Percentiles rank a stretch among this genome's conserved stretches.
Evolutionary conservation across 2,113 vertebrate genomes (phyloP).

Genomic region (Callopanchax toddi): DNA sequence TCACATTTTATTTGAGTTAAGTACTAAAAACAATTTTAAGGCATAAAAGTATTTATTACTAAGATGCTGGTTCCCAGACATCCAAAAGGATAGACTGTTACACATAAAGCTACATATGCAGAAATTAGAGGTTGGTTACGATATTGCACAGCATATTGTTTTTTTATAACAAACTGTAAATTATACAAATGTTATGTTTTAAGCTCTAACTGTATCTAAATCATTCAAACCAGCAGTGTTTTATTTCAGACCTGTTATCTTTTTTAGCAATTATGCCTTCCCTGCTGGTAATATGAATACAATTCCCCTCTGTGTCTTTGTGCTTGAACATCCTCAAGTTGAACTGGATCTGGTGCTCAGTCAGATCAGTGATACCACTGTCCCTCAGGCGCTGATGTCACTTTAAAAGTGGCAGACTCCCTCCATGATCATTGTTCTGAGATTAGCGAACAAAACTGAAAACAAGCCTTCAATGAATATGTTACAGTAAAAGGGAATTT

Average conservation of each 20-base stretch:
- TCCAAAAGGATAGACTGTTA: too few relatives aligned
- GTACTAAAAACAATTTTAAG: background rate
- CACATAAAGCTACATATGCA: background rate
- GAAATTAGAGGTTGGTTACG: too few relatives aligned
- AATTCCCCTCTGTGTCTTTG: conserved; percentile 13
- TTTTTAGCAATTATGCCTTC: conserved; percentile 17
- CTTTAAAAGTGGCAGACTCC: conserved; percentile 53
- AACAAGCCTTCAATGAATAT: conserved; percentile 60
- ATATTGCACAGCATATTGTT: too few relatives aligned
- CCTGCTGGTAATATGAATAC: conserved; percentile 29
- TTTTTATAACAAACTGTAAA: too few relatives aligned
- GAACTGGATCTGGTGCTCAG: conserved; percentile 38
- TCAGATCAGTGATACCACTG: conserved; percentile 49
- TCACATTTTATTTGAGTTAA: background rate
- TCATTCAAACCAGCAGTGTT: conserved; percentile 5
- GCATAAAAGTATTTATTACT: too few relatives aligned
- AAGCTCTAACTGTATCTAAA: conserved; percentile 6
- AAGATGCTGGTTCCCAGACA: too few relatives aligned
- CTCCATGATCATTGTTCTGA: conserved; percentile 60
- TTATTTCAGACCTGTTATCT: conserved; percentile 2
- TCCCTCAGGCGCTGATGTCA: conserved; percentile 64
- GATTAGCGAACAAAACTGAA: conserved; percentile 70
- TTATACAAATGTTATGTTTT: too few relatives aligned
- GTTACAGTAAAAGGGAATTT: conserved; percentile 65
- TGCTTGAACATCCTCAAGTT: conserved; percentile 32